Base-by-base conservation (phyloP, 2,113 vertebrate species). In the Hystrix brachyura region DNA sequence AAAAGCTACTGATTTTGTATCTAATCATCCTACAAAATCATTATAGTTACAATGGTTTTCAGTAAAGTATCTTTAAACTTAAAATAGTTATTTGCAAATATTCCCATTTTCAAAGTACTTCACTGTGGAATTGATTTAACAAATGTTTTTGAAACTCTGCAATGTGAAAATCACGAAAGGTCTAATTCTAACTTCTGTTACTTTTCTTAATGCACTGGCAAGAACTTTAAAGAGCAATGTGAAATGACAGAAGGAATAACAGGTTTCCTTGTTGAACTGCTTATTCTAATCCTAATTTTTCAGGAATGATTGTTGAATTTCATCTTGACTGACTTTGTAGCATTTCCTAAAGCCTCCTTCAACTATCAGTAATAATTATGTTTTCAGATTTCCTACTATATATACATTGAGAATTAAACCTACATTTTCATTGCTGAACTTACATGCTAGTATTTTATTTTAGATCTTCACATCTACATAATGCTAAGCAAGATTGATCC, bases 41-140 rank as follows among this genome's bases (percentile, higher is more conserved):
- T 74, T 74, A 38, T 93, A 87, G 55, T 82, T 89, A 65, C 84
- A 60, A 81, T 29, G 60, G n/a, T 57, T 89, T 86, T 86, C 6
- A 60, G 55, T 55, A 80, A 80, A 86, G 62, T 92, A 92, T 72
- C 38, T 72, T 71, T 65, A 67, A 46, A 55, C 78, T 71, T 48
- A 95, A 95, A 91, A 93, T 80, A 57, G 55, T 38, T 71, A 87
- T 91, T 95, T 72, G 38, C 5, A 95, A 96, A 93, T 94, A 71
- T 88, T 43, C 79, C 46, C 19, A 67, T 32, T 91, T 95, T 88
- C 64, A 25, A 11, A 92, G 27, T 57, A 87, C 7, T 83, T 93
- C 23, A 95, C 25, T 76, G 53, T 7, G 38, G 29, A 57, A 94
- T 51, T 85, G 46, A 69, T 55, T 81, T 95, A 38, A 62, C 53